Percentiles rank a stretch among this genome's conserved stretches.
These are phyloP conservation scores for Netelia virgata DNA, from an alignment of 2,888 invertebrate species.

Conservation along the genomic window DNA sequence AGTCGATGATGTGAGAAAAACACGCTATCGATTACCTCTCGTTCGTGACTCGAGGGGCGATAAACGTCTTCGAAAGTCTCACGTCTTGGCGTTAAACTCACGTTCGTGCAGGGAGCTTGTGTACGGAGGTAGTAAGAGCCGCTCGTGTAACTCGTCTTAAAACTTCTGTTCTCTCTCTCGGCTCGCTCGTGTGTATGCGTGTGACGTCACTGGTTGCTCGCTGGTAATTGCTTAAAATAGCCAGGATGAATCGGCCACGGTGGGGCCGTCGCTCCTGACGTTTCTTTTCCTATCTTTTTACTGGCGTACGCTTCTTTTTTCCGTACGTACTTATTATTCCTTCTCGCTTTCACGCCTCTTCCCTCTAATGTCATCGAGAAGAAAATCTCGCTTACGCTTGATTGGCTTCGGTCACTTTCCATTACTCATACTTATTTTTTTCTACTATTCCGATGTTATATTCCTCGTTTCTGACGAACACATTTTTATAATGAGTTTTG, in stretches of 20 bases:
- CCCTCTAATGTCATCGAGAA: background rate
- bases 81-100: conserved; percentile 34
- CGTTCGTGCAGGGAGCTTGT: background rate
- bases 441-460: background rate
- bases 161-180: conserved; percentile 22
- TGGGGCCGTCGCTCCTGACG: conserved; percentile 60
- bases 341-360: background rate
- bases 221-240: conserved; percentile 79
- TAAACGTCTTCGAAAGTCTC: conserved; percentile 44
- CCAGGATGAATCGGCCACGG: conserved; percentile 75
- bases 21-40: conserved; percentile 42
- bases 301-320: conserved; percentile 36
- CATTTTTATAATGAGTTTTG: background rate
- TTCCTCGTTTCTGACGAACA: background rate
- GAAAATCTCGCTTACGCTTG: background rate
- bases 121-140: conserved; percentile 10
- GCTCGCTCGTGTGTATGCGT: conserved; percentile 45
- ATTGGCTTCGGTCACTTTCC: background rate
- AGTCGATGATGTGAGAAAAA: conserved; percentile 7
- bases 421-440: background rate
- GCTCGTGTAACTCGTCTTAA: conserved; percentile 27
- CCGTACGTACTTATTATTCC: background rate
- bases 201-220: conserved; percentile 73
- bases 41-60: conserved; percentile 39
- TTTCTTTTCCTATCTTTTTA: conserved; percentile 37